A percentile compares a stretch with the other conserved stretches of the same genome.
Evolutionary conservation across 2,888 invertebrate species (phyloP).

Genomic region (Iphiclides podalirius): DNA sequence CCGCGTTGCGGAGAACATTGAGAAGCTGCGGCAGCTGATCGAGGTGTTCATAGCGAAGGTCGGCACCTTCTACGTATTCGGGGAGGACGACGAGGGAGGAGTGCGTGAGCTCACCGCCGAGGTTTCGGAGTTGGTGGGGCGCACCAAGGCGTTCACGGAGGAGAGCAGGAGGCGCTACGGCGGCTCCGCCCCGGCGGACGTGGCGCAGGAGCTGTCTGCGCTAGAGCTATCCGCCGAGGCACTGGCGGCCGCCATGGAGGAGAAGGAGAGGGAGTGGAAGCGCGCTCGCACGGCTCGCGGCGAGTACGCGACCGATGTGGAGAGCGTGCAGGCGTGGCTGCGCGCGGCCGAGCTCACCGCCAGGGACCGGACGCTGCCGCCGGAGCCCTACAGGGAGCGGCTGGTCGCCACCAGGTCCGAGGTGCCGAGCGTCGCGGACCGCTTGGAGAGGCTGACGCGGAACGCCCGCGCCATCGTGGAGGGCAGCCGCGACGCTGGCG

Average conservation of each 20-base stretch:
- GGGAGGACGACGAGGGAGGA: slow-evolving; percentile 83
- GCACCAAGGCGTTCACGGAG: slow-evolving; percentile 80
- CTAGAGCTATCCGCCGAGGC: slow-evolving; percentile 91
- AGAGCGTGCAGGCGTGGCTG: slow-evolving; percentile 91
- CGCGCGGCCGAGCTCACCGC: slow-evolving; percentile 90
- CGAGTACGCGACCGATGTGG: slow-evolving; percentile 89
- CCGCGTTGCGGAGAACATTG: slow-evolving; percentile 84
- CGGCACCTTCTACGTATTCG: slow-evolving; percentile 87
- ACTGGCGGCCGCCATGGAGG: slow-evolving; percentile 89
- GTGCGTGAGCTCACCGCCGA: slow-evolving; percentile 79
- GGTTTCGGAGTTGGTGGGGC: slow-evolving; percentile 78
- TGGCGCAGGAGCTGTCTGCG: slow-evolving; percentile 88
- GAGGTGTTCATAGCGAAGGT: slow-evolving; percentile 84
- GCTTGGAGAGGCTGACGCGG: slow-evolving; percentile 87
- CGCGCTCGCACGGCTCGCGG: slow-evolving; percentile 90
- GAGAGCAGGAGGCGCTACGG: slow-evolving; percentile 82
- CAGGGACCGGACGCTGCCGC: slow-evolving; percentile 89
- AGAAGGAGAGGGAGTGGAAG: slow-evolving; percentile 92
- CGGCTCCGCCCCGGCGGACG: slow-evolving; percentile 86
- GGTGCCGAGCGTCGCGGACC: slow-evolving; percentile 85
- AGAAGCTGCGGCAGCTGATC: slow-evolving; percentile 84
- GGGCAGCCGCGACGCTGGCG: slow-evolving; percentile 88
- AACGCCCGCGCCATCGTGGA: slow-evolving; percentile 90
- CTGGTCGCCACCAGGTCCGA: slow-evolving; percentile 89
- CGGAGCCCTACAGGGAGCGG: slow-evolving; percentile 87